phyloP scores from a whole-genome alignment of 2,888 invertebrate genomes.

The Ophion ellenae region DNA sequence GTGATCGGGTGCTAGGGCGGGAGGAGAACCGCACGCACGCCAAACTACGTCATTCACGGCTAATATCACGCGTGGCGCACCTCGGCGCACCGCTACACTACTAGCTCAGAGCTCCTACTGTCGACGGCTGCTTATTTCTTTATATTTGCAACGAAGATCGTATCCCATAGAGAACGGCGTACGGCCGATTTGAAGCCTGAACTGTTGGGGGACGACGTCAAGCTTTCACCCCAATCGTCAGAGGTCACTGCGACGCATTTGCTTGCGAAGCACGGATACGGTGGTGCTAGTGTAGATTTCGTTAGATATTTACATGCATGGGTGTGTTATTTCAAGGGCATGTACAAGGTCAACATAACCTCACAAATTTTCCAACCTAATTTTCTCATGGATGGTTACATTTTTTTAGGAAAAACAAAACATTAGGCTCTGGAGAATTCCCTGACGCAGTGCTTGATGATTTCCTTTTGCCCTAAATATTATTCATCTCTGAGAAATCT shows the following conservation, averaged over 20 bases:
- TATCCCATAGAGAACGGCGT: neutral
- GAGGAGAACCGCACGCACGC: conserved; percentile 21
- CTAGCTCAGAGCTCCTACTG: conserved; percentile 17
- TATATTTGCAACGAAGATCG: neutral
- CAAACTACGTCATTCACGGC: conserved; percentile 5
- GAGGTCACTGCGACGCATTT: neutral
- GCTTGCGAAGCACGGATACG: too few relatives aligned
- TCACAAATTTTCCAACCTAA: too few relatives aligned
- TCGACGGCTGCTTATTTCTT: conserved; percentile 57
- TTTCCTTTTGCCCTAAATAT: too few relatives aligned
- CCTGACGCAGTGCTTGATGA: too few relatives aligned
- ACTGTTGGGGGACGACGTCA: neutral
- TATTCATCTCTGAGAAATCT: too few relatives aligned
- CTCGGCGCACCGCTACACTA: conserved; percentile 52
- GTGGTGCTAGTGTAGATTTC: too few relatives aligned
- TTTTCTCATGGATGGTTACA: too few relatives aligned
- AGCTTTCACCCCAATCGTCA: neutral
- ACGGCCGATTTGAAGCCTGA: neutral
- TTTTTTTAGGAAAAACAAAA: too few relatives aligned
- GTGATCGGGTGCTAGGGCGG: neutral
- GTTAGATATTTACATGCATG: too few relatives aligned
- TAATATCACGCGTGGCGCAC: conserved; percentile 37
- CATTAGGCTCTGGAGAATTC: too few relatives aligned
- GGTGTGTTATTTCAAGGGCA: too few relatives aligned
- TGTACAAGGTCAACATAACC: too few relatives aligned